Evolutionary conservation across 2,888 invertebrate genomes (phyloP).

Genomic region (Bugula neritina): DNA sequence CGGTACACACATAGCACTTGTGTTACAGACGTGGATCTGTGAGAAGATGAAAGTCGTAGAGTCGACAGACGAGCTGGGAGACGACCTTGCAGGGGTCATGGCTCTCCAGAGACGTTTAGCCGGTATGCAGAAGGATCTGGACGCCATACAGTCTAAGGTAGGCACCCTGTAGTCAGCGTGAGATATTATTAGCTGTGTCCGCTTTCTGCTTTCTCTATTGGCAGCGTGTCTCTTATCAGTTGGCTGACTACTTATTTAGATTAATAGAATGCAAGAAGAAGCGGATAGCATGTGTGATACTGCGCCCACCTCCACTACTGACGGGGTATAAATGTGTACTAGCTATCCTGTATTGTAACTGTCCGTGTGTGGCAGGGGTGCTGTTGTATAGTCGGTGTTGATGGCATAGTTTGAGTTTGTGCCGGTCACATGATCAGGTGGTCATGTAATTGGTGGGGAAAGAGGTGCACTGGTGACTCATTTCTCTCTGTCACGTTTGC

Average conservation of each 20-base stretch:
- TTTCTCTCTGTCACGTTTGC: too few relatives aligned
- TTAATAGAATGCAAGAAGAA: slow-evolving; percentile 2
- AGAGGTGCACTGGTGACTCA: too few relatives aligned
- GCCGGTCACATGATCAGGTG: too few relatives aligned
- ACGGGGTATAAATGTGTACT: neutral
- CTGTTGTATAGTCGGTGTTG: too few relatives aligned
- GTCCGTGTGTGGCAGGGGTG: too few relatives aligned
- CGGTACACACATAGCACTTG: neutral
- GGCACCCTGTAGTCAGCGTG: neutral
- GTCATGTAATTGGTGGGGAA: too few relatives aligned
- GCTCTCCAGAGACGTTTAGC: slow-evolving; percentile 89
- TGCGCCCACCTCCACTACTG: neutral
- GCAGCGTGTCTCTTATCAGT: too few relatives aligned
- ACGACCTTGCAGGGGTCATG: slow-evolving; percentile 93
- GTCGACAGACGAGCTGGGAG: slow-evolving; percentile 93
- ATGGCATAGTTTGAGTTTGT: too few relatives aligned
- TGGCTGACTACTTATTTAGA: slow-evolving; percentile 6
- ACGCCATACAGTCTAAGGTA: slow-evolving; percentile 90
- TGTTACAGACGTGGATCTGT: slow-evolving; percentile 77
- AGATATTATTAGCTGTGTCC: too few relatives aligned
- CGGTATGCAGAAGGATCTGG: slow-evolving; percentile 97
- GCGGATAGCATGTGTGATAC: neutral
- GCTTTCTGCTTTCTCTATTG: too few relatives aligned
- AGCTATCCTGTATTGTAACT: neutral
- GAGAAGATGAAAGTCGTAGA: slow-evolving; percentile 97